Conservation (phyloP, 2,113 vertebrate genomes). For the Upupa epops region DNA sequence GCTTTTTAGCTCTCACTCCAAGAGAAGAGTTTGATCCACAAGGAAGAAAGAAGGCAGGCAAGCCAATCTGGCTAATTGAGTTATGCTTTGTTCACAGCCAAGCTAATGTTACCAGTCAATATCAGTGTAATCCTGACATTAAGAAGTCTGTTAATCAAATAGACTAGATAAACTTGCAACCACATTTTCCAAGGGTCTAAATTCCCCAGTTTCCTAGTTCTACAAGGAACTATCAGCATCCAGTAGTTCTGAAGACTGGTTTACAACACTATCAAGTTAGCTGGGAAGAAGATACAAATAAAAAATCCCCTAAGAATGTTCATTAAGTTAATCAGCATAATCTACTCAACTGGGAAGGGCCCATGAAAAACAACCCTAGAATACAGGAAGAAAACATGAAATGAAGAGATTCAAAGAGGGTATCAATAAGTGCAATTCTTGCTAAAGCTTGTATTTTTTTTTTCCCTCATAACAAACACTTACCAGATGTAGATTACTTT, state of each 20-base stretch:
- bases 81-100: not conserved
- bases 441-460: not conserved
- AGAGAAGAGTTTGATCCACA: not conserved
- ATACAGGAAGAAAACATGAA: fast-evolving
- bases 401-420: not conserved
- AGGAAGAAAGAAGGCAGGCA: not conserved
- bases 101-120: not conserved
- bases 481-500: not conserved
- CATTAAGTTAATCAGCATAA: not conserved
- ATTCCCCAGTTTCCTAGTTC: not conserved
- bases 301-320: not conserved
- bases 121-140: not conserved
- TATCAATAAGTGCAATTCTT: not conserved
- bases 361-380: not conserved
- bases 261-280: not conserved
- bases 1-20: not conserved
- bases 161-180: not conserved
- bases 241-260: not conserved
- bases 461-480: not conserved
- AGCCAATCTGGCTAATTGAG: not conserved
- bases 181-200: not conserved
- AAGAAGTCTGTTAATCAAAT: constrained; percentile 14
- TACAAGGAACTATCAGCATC: not conserved
- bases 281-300: not conserved
- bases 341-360: not conserved